Evolutionary conservation across 2,113 vertebrate species (phyloP), one percentile per base, ranked within the genome.

Genomic region (Saccopteryx leptura): DNA sequence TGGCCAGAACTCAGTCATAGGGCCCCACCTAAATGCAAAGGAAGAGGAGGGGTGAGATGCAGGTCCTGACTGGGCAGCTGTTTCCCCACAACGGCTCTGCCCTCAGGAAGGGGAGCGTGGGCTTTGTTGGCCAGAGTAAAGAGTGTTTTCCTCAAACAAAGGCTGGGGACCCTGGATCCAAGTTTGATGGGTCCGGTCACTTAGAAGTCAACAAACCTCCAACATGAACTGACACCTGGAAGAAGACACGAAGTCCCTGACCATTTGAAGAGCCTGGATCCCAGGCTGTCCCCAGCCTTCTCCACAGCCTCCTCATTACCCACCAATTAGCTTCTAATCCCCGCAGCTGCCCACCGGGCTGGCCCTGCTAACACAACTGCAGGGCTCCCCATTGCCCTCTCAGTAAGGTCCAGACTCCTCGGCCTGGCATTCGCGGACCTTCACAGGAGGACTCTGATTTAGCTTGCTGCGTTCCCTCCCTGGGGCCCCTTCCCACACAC

Each of bases 401-500:
- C 15, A 4, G 0, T 46, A 15, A 58, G 56, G 61, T 28, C 63
- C 10, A 9, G 4, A 26, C 52, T 26, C 61, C 63, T 83, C 50
- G 14, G 50, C 68, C 86, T 66, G 61, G 61, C 9, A 46, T 4
- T 15, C 56, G 17, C 61, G 33, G 46, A 39, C 79, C 74, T 88
- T 56, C 76, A 9, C 56, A 33, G 68, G 21, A 78, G 4, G 72
- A 39, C 26, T 21, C 76, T 72, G 48, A 3, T 26, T 39, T 18
- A 83, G 68, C 60, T 39, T 39, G 19, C 13, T 5, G 68, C 4
- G 1, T 61, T 39, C 26, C 46, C n/a, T 48, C 46, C 19, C 9
- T 5, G 0, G 0, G 10, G 17, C 33, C 5, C 10, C 56, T 7
- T 18, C 12, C 28, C 71, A 56, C 21, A 13, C 0, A 4, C 18